phyloP scores from a whole-genome alignment of 2,888 invertebrate genomes.

The Electrophaes corylata region DNA sequence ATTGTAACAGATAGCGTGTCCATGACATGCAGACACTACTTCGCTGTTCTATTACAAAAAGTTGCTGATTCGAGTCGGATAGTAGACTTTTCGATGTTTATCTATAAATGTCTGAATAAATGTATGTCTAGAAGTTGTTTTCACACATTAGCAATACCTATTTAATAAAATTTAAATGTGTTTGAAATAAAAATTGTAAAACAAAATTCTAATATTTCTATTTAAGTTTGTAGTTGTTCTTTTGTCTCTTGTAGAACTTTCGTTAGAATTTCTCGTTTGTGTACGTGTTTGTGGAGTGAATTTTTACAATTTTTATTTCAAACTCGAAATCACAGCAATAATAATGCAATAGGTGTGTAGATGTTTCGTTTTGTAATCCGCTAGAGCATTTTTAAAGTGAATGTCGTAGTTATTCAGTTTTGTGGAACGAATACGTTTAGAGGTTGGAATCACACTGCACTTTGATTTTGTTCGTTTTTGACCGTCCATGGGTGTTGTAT shows the following conservation, averaged over 20 bases:
- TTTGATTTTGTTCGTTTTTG: slow-evolving; percentile 58
- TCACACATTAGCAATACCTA: slow-evolving; percentile 63
- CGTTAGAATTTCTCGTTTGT: background rate
- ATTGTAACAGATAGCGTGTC: background rate
- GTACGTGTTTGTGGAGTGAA: background rate
- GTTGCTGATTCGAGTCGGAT: slow-evolving; percentile 46
- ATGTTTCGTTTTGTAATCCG: slow-evolving; percentile 68
- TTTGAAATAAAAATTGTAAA: slow-evolving; percentile 60
- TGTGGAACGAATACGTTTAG: slow-evolving; percentile 26
- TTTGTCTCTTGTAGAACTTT: background rate
- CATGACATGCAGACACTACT: background rate
- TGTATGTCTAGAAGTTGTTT: slow-evolving; percentile 42
- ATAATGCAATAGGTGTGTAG: slow-evolving; percentile 76
- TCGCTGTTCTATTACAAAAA: background rate
- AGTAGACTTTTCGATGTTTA: slow-evolving; percentile 50
- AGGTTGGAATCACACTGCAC: slow-evolving; percentile 35
- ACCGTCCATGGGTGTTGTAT: slow-evolving; percentile 81
- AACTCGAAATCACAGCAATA: slow-evolving; percentile 72
- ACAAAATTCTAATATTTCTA: background rate
- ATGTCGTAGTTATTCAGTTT: slow-evolving; percentile 4
- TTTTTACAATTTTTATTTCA: slow-evolving; percentile 53
- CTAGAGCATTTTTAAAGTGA: slow-evolving; percentile 64
- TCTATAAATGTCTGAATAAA: slow-evolving; percentile 45
- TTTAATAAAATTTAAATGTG: slow-evolving; percentile 55
- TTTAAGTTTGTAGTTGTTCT: background rate